These are phyloP conservation scores for Plodia interpunctella DNA, from an alignment of 1,140 invertebrate genomes.

Conservation along the genomic window DNA sequence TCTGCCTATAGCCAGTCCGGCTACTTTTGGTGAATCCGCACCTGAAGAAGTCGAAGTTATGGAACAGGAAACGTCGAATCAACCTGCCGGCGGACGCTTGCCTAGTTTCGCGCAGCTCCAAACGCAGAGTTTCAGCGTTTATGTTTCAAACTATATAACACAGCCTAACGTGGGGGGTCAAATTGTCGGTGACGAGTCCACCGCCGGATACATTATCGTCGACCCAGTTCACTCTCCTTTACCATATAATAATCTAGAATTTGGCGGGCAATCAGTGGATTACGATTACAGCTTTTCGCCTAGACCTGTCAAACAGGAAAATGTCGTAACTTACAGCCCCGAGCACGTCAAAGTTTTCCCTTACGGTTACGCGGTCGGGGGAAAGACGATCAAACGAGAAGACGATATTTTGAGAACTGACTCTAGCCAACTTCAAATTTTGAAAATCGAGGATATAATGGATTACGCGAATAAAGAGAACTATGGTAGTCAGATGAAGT, in stretches of 20 bases:
- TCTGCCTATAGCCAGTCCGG: slow-evolving; percentile 80
- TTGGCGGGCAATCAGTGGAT: slow-evolving; percentile 46
- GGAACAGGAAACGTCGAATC: slow-evolving; percentile 67
- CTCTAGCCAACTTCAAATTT: slow-evolving; percentile 60
- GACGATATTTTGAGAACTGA: slow-evolving; percentile 45
- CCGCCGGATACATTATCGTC: slow-evolving; percentile 71
- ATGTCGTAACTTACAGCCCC: slow-evolving; percentile 40
- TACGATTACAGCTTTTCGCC: slow-evolving; percentile 58
- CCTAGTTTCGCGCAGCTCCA: slow-evolving; percentile 82
- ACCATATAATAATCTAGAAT: slow-evolving; percentile 60
- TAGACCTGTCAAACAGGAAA: slow-evolving; percentile 43
- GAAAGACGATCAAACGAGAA: slow-evolving; percentile 65
- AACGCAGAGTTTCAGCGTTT: slow-evolving; percentile 76
- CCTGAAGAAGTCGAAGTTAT: slow-evolving; percentile 67
- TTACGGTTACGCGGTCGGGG: slow-evolving; percentile 56
- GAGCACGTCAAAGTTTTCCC: slow-evolving; percentile 58
- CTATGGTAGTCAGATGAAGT: slow-evolving; percentile 71
- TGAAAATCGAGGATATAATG: slow-evolving; percentile 70
- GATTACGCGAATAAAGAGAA: slow-evolving; percentile 75
- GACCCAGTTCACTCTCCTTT: slow-evolving; percentile 62
- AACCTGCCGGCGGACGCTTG: slow-evolving; percentile 76
- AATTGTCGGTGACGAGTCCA: slow-evolving; percentile 78
- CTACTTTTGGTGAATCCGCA: slow-evolving; percentile 83
- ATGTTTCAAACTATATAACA: slow-evolving; percentile 75
- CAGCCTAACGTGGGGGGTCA: slow-evolving; percentile 84